phyloP scores from a whole-genome alignment of 1,140 invertebrate species.

The Drosophila tristis region DNA sequence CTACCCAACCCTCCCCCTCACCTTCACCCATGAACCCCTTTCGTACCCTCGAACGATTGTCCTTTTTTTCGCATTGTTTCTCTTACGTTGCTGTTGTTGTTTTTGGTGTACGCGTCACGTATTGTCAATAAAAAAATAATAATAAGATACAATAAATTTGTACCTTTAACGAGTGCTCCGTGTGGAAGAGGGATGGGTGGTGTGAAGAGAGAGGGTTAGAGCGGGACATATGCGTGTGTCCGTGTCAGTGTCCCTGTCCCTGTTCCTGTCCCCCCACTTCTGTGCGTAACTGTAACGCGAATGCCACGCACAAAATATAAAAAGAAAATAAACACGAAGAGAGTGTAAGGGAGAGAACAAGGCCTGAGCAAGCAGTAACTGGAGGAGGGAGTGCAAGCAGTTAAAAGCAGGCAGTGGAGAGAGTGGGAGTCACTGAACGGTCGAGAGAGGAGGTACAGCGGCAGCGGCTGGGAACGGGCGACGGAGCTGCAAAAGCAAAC shows the following conservation, averaged over 20 bases:
- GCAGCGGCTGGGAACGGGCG: not conserved
- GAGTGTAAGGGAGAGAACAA: no score
- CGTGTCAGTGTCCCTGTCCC: constrained; percentile 40
- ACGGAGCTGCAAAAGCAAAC: constrained; percentile 69
- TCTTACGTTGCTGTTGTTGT: constrained; percentile 35
- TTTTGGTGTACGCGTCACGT: constrained; percentile 81
- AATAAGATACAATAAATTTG: constrained; percentile 84
- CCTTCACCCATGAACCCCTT: not conserved
- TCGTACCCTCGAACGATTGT: not conserved
- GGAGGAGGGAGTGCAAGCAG: constrained; percentile 1
- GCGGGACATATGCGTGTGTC: constrained; percentile 60
- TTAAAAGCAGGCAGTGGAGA: not conserved
- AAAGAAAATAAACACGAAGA: constrained; percentile 73
- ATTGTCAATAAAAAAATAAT: constrained; percentile 84
- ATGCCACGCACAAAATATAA: constrained; percentile 73
- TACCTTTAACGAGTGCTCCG: constrained; percentile 75
- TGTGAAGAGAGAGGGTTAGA: constrained; percentile 11
- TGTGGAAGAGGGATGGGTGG: constrained; percentile 9
- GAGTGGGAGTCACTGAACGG: constrained; percentile 1
- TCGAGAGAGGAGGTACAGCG: not conserved
- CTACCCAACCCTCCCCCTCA: not conserved
- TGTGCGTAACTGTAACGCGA: constrained; percentile 57
- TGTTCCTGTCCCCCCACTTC: constrained; percentile 30
- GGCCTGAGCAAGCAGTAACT: constrained; percentile 7
- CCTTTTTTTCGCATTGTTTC: constrained; percentile 32